A percentile compares a stretch with the other conserved stretches of the same genome.
phyloP scores from a whole-genome alignment of 2,888 invertebrate species.

The Lycocerus yunnanus region DNA sequence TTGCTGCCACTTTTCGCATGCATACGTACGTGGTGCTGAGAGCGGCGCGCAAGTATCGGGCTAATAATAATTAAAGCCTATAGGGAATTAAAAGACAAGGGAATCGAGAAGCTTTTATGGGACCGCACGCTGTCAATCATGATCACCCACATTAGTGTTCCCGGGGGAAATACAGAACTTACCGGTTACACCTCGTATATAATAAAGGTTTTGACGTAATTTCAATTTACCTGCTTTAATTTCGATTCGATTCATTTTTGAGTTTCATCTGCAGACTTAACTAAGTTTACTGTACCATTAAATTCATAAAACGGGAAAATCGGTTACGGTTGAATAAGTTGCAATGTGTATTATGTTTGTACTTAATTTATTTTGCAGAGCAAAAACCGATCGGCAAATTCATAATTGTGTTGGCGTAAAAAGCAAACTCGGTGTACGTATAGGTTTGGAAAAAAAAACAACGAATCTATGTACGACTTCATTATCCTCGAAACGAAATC shows the following conservation, averaged over 20 bases:
- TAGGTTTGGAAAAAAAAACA: not conserved
- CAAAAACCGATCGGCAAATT: not conserved
- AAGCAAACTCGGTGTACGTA: not conserved
- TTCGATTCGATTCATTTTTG: not conserved
- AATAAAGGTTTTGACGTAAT: too few relatives aligned
- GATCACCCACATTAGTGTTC: not conserved
- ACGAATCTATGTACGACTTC: not conserved
- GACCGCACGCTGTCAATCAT: not conserved
- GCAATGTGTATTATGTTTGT: not conserved
- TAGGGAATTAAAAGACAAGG: not conserved
- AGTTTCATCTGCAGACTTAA: not conserved
- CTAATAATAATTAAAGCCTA: not conserved
- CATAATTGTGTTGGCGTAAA: not conserved
- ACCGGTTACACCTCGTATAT: not conserved
- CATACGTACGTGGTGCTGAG: too few relatives aligned
- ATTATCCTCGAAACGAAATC: not conserved
- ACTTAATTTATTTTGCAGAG: not conserved
- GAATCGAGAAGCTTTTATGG: not conserved
- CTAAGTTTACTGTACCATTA: not conserved
- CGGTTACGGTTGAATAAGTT: not conserved
- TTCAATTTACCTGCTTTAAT: not conserved
- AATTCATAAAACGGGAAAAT: not conserved
- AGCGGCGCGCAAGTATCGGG: not conserved
- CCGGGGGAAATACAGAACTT: not conserved
- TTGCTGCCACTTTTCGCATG: not conserved